phyloP scores from a whole-genome alignment of 2,888 invertebrate species.

The Dicycla oo region DNA sequence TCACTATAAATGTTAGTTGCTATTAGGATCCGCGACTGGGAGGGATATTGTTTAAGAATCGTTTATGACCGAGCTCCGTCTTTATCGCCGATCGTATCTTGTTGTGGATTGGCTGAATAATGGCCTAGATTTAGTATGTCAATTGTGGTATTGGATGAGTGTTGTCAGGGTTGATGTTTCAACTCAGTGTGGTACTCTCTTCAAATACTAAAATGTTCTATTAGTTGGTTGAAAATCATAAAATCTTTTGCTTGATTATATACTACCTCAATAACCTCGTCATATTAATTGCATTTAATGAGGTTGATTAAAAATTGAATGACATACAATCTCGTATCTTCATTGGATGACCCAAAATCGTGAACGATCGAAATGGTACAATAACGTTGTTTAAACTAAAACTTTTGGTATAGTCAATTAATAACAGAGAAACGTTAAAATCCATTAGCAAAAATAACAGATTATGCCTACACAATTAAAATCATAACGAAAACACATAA shows the following conservation, averaged over 20 bases:
- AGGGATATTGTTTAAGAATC: conserved; percentile 65
- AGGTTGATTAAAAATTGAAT: background rate
- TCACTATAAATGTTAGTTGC: conserved; percentile 67
- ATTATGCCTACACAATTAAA: conserved; percentile 59
- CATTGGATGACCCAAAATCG: background rate
- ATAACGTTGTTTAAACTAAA: background rate
- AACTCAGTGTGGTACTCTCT: background rate
- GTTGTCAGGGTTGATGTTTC: conserved; percentile 10
- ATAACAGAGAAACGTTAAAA: conserved; percentile 8
- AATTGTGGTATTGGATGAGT: conserved; percentile 21
- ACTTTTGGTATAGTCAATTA: background rate
- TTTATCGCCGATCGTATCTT: conserved; percentile 54
- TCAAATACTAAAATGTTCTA: background rate
- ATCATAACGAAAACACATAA: conserved; percentile 61
- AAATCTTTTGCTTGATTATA: background rate
- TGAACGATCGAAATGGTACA: background rate
- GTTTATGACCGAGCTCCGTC: conserved; percentile 46
- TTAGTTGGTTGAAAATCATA: background rate
- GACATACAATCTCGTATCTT: background rate
- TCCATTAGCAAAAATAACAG: conserved; percentile 28
- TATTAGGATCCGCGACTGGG: conserved; percentile 61
- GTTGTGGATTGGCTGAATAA: conserved; percentile 54
- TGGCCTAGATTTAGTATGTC: conserved; percentile 11
- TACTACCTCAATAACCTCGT: background rate
- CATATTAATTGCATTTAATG: background rate